phyloP scores from a whole-genome alignment of 2,888 invertebrate genomes.

The Opisthograptis luteolata region DNA sequence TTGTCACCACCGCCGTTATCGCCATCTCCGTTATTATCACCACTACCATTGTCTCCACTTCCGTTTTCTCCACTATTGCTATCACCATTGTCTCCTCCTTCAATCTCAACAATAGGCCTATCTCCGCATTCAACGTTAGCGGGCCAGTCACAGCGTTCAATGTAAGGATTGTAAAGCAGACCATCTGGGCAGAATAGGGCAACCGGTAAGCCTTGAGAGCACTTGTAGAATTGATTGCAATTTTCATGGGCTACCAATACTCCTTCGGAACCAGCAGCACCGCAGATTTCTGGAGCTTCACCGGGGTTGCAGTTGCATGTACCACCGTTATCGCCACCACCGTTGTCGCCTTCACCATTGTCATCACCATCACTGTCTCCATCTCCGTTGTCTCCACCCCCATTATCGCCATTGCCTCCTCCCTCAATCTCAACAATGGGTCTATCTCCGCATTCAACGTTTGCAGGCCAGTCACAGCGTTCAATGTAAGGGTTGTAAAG shows the following conservation, averaged over 20 bases:
- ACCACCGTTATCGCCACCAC: too few relatives aligned
- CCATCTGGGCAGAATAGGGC: constrained; percentile 30
- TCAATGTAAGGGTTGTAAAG: constrained; percentile 39
- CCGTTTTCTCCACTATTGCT: constrained; percentile 7
- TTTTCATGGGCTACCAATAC: constrained; percentile 52
- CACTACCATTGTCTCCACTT: background rate
- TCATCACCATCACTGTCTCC: constrained; percentile 10
- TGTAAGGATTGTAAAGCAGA: constrained; percentile 39
- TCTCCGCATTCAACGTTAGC: constrained; percentile 42
- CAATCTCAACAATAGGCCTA: constrained; percentile 27
- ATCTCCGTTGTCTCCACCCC: constrained; percentile 4
- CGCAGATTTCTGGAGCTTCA: constrained; percentile 44
- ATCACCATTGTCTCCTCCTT: constrained; percentile 17
- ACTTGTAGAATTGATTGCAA: constrained; percentile 50
- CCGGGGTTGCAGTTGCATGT: constrained; percentile 37
- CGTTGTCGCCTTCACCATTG: too few relatives aligned
- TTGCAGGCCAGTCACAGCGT: constrained; percentile 45
- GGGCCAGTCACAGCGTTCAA: constrained; percentile 45
- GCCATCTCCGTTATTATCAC: constrained; percentile 1
- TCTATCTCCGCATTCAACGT: constrained; percentile 42
- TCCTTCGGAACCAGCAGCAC: constrained; percentile 42
- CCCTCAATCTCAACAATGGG: constrained; percentile 21
- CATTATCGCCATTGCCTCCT: constrained; percentile 20
- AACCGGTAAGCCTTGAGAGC: constrained; percentile 30
- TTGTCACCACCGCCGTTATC: too few relatives aligned